Conservation (phyloP, 1,140 invertebrate species). For the Trinorchestia longiramus region DNA sequence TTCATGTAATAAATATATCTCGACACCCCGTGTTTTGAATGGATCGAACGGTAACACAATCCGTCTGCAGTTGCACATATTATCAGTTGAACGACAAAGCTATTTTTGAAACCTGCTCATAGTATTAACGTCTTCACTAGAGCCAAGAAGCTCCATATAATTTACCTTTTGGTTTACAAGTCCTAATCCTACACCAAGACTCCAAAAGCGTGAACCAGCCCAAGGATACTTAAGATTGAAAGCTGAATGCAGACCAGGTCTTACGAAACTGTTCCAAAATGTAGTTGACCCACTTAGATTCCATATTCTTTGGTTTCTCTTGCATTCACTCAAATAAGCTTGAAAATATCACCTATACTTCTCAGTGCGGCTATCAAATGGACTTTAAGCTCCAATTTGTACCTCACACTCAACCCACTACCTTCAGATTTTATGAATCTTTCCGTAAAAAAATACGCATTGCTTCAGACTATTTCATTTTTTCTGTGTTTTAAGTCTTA, state of each 20-base stretch:
- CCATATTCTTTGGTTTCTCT: neutral
- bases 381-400: neutral
- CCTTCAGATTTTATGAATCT: neutral
- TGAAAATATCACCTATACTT: neutral
- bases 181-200: neutral
- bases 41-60: neutral
- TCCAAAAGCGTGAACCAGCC: too few species aligned
- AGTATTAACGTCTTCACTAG: too few species aligned
- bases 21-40: neutral
- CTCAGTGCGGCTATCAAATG: neutral
- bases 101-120: too few species aligned
- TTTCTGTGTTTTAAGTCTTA: too few species aligned
- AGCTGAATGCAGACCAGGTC: neutral
- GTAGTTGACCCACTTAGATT: neutral
- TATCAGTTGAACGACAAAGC: neutral
- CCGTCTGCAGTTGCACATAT: neutral
- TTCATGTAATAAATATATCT: neutral
- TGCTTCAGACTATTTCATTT: too few species aligned
- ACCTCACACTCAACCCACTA: neutral
- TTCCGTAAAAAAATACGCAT: neutral
- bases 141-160: too few species aligned
- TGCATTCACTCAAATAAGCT: neutral
- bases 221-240: too few species aligned
- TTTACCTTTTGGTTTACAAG: neutral
- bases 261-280: neutral